Conservation (phyloP, 2,113 vertebrate genomes). For the Tachycineta bicolor region DNA sequence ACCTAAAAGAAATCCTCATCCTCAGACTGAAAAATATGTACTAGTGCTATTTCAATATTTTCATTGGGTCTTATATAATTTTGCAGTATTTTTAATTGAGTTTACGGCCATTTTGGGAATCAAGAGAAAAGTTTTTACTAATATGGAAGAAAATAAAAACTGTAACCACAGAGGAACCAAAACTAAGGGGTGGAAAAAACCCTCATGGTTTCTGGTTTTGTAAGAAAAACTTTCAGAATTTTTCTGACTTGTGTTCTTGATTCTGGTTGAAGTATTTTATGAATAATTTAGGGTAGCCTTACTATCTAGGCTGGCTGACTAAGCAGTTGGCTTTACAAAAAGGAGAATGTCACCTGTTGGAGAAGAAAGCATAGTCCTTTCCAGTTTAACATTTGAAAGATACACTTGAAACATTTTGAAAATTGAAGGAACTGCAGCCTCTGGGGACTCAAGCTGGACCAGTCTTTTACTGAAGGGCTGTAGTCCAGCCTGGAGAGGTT, state of each 20-base stretch:
- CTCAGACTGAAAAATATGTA: not conserved
- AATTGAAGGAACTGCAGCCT: not conserved
- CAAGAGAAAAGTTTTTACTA: not conserved
- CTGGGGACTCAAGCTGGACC: too few species aligned
- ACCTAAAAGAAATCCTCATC: not conserved
- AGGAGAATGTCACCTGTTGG: not conserved
- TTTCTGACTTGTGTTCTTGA: not conserved
- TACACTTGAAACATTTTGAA: not conserved
- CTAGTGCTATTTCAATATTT: not conserved
- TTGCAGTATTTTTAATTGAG: not conserved
- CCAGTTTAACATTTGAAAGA: not conserved
- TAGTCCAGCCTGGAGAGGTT: not conserved
- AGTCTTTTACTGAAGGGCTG: not conserved
- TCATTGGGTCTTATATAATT: not conserved
- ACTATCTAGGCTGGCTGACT: not conserved
- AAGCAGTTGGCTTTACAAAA: not conserved
- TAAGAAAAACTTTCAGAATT: not conserved
- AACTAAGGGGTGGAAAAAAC: fast-evolving
- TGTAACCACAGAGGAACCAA: not conserved
- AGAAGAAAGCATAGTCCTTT: not conserved
- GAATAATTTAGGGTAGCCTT: not conserved
- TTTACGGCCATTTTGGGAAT: not conserved
- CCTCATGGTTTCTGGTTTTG: not conserved
- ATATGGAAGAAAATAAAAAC: not conserved
- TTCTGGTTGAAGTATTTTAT: not conserved